phyloP scores from a whole-genome alignment of 2,113 vertebrate species.

The Ahaetulla prasina region DNA sequence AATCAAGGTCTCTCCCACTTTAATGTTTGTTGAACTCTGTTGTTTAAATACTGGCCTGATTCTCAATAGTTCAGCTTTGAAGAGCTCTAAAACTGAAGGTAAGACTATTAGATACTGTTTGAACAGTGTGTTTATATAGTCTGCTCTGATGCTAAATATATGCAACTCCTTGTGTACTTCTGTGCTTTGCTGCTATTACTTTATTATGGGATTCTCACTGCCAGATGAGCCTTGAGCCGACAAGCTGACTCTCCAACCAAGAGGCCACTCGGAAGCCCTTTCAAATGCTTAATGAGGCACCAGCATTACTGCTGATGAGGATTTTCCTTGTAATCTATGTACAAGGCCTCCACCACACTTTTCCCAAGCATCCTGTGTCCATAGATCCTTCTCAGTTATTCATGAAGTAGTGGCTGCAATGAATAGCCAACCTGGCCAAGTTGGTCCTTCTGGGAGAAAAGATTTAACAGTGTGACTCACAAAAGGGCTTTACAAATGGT shows the following conservation, averaged over 20 bases:
- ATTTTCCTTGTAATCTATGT: not conserved
- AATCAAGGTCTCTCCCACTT: not conserved
- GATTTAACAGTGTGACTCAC: not conserved
- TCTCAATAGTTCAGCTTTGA: not conserved
- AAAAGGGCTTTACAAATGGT: not conserved
- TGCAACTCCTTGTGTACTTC: not conserved
- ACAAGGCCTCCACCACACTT: not conserved
- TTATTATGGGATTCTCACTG: not conserved
- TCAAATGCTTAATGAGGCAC: constrained; percentile 9
- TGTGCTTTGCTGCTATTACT: not conserved
- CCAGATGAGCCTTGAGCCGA: not conserved
- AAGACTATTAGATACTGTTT: not conserved
- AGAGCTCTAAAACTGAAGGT: not conserved
- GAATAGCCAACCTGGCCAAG: not conserved
- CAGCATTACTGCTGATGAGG: not conserved
- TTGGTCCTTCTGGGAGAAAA: not conserved
- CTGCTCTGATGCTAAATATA: not conserved
- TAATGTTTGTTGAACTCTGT: not conserved
- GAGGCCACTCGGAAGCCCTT: not conserved
- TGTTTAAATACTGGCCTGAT: not conserved
- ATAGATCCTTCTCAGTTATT: constrained; percentile 2
- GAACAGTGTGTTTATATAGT: not conserved
- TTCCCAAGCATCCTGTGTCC: not conserved
- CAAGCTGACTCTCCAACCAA: not conserved
- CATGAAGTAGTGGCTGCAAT: not conserved